These are phyloP conservation scores for Tetraodon nigroviridis DNA, from an alignment of 2,113 vertebrate genomes.

Conservation along the genomic window DNA sequence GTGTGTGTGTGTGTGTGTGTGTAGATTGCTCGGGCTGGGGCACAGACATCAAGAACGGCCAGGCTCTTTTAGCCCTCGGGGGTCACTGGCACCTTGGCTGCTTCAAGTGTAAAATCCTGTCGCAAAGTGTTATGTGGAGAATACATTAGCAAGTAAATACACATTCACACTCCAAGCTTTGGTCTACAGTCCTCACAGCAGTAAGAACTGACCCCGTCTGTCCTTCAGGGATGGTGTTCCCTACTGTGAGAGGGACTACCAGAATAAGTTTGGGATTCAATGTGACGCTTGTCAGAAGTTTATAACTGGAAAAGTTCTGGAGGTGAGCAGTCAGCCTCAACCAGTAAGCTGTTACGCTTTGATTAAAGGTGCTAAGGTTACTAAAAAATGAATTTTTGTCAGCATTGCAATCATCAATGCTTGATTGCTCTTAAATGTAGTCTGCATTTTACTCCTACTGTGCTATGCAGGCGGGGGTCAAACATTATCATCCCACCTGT, in stretches of 20 bases:
- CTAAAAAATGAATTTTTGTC: no score
- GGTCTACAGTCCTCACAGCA: no score
- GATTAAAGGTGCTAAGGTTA: no score
- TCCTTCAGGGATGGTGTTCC: slow-evolving; percentile 85
- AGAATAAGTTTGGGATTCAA: slow-evolving; percentile 89
- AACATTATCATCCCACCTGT: slow-evolving; percentile 94
- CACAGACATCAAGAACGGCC: slow-evolving; percentile 94
- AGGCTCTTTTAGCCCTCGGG: slow-evolving; percentile 88
- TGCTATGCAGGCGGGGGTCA: slow-evolving; percentile 84
- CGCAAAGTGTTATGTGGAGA: slow-evolving; percentile 88
- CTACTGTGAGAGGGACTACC: slow-evolving; percentile 96
- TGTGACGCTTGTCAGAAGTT: slow-evolving; percentile 92
- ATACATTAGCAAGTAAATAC: slow-evolving; percentile 96
- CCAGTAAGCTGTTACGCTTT: no score
- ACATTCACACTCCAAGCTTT: not conserved
- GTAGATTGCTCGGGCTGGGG: slow-evolving; percentile 90
- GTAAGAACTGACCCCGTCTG: not conserved
- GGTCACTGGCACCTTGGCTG: slow-evolving; percentile 96
- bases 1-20: slow-evolving; percentile 52
- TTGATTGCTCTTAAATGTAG: not conserved
- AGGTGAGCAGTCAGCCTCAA: slow-evolving; percentile 73
- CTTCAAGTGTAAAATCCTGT: slow-evolving; percentile 91
- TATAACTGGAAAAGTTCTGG: slow-evolving; percentile 94
- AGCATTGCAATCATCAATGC: no score
- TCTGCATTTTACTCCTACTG: slow-evolving; percentile 3